These are phyloP conservation scores for Ophioninae sp. DNA, from an alignment of 2,888 invertebrate genomes.

Conservation along the genomic window DNA sequence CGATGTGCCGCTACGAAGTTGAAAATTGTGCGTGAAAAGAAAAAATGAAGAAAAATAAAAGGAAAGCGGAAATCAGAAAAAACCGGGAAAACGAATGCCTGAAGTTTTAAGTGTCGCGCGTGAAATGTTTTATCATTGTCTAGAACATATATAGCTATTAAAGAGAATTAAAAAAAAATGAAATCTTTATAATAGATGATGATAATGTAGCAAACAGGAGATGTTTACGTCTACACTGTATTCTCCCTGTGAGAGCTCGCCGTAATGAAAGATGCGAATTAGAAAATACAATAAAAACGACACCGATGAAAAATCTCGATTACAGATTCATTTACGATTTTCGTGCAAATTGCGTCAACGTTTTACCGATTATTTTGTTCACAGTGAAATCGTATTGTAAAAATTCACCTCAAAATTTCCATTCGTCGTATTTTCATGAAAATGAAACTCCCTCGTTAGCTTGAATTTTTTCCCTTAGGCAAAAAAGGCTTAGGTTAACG, in stretches of 20 bases:
- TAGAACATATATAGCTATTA: slow-evolving; percentile 39
- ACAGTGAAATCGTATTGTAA: no score
- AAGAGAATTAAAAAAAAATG: slow-evolving; percentile 10
- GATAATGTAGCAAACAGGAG: slow-evolving; percentile 51
- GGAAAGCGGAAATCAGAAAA: background rate
- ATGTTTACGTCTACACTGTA: slow-evolving; percentile 53
- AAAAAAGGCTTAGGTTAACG: no score
- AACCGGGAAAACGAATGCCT: slow-evolving; percentile 5
- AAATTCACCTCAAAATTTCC: no score
- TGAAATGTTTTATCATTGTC: slow-evolving; percentile 56
- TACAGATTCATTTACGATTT: background rate
- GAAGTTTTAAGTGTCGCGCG: slow-evolving; percentile 43
- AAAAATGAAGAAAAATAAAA: slow-evolving; percentile 3
- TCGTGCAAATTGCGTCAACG: background rate
- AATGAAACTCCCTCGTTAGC: no score
- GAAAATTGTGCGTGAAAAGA: slow-evolving; percentile 44
- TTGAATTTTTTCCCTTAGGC: no score
- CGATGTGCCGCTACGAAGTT: slow-evolving; percentile 20
- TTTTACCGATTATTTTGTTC: background rate
- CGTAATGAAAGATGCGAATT: slow-evolving; percentile 9
- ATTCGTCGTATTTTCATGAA: no score
- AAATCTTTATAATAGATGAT: slow-evolving; percentile 54
- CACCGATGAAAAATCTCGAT: background rate
- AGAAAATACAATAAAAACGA: slow-evolving; percentile 25
- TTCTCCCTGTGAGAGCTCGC: slow-evolving; percentile 44